These are phyloP conservation scores for Eidolon helvum DNA, from an alignment of 2,113 vertebrate genomes.

Conservation along the genomic window DNA sequence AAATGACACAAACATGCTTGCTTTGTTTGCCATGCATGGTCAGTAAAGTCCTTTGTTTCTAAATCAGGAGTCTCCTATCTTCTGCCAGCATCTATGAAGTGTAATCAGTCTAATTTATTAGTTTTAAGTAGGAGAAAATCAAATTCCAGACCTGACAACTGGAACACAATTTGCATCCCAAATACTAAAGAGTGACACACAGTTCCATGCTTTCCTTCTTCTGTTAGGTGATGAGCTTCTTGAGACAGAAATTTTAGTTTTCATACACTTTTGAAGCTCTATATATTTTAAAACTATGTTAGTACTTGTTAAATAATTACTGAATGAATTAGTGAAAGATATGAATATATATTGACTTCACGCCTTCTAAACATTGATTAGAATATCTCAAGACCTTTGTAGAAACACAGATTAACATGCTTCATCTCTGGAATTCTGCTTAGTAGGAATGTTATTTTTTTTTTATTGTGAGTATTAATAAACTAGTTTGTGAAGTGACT, in stretches of 20 bases:
- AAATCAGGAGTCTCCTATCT: neutral
- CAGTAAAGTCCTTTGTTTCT: neutral
- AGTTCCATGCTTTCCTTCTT: neutral
- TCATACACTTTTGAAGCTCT: neutral
- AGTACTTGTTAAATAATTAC: neutral
- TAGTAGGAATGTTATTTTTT: neutral
- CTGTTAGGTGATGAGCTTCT: neutral
- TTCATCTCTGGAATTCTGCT: neutral
- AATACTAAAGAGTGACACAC: neutral
- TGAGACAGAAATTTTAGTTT: neutral
- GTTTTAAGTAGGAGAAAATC: slow-evolving; percentile 24
- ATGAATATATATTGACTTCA: neutral
- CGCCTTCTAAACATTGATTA: neutral
- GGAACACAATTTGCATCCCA: neutral
- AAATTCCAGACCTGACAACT: neutral
- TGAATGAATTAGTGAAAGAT: neutral
- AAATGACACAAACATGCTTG: neutral
- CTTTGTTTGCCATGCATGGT: neutral
- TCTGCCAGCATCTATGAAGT: neutral
- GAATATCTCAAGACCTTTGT: neutral
- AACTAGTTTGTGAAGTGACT: neutral
- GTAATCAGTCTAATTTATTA: slow-evolving; percentile 15
- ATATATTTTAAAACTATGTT: neutral
- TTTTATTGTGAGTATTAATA: neutral
- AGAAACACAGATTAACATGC: neutral